Evolutionary conservation across 2,888 invertebrate genomes (phyloP), one percentile per base, ranked within the genome.

Genomic region (Pedicia rivosa): DNA sequence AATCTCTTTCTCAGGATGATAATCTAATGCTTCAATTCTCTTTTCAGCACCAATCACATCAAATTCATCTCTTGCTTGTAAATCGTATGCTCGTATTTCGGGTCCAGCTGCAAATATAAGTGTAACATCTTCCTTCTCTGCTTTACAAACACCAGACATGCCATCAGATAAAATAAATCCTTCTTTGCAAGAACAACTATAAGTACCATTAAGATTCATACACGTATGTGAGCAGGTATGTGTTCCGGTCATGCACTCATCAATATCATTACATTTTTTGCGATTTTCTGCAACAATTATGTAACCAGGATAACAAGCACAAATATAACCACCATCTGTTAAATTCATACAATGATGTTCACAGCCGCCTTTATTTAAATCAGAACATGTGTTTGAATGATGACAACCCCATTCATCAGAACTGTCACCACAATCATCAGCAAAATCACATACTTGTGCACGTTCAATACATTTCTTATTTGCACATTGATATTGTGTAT

Each of bases 191-290:
- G 75, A 71, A 56, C 98, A 98, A 38, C 77, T 72, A 52, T 78
- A 87, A 0, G 79, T 76, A 19, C 95, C 97, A 53, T 95, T 92
- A 34, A 88, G 60, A 58, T 98, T 98, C 37, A 71, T 70, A 54
- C 98, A 98, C 25, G 82, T 65, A 53, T 98, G 98, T 2, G 94
- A 88, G 64, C 98, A 98, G 43, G 82, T 80, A 60, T 88, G 86
- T 16, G 69, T 70, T 39, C 84, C 81, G 14, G 73, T 71, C 0
- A 69, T 65, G 54, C 95, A 95, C 61, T 95, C 95, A 60, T 95
- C 79, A 12, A 92, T 72, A 57, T 95, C 95, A 43, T 75, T 65
- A 54, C 91, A 91, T 43, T 74, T 72, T 62, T 91, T 91, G 42
- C 78, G 72, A 57, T 88, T 86, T 4, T 71, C 72, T 27, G 72